Percentiles rank a stretch among this genome's conserved stretches.
phyloP scores from a whole-genome alignment of 2,113 vertebrate species.

The Poecilia latipinna region DNA sequence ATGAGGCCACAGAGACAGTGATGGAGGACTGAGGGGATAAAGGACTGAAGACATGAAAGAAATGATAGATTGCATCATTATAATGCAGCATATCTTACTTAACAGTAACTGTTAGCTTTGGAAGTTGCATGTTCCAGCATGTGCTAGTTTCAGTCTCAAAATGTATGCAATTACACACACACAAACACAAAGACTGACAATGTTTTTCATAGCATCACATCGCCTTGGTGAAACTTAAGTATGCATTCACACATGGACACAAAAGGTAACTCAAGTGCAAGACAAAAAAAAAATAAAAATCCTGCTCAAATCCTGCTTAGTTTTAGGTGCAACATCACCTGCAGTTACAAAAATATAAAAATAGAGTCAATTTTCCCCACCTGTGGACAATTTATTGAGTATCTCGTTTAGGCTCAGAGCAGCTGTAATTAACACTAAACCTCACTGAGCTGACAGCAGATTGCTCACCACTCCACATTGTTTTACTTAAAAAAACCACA shows the following conservation, averaged over 20 bases:
- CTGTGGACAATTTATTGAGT: conserved; percentile 77
- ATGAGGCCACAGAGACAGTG: conserved; percentile 71
- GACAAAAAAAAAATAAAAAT: conserved; percentile 20
- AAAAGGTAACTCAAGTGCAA: conserved; percentile 17
- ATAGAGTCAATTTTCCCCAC: conserved; percentile 73
- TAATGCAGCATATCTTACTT: conserved; percentile 74
- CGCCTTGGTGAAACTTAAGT: not conserved
- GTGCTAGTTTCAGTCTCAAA: conserved; percentile 43
- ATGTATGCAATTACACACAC: conserved; percentile 45
- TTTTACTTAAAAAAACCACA: conserved; percentile 41
- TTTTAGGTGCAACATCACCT: conserved; percentile 54
- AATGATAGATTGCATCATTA: conserved; percentile 82
- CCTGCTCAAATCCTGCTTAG: not conserved
- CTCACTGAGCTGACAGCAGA: conserved; percentile 44
- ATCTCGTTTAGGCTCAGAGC: conserved; percentile 62
- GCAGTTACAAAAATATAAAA: conserved; percentile 74
- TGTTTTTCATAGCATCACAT: conserved; percentile 34
- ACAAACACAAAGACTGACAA: conserved; percentile 18
- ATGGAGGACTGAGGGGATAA: conserved; percentile 67
- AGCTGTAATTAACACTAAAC: conserved; percentile 75
- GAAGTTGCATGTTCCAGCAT: conserved; percentile 57
- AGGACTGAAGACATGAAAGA: conserved; percentile 70
- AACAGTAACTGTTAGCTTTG: conserved; percentile 74
- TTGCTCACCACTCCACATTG: conserved; percentile 32
- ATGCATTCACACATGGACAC: conserved; percentile 21